A percentile compares a stretch with the other conserved stretches of the same genome.
phyloP scores from a whole-genome alignment of 2,888 invertebrate species.

The Plutella xylostella region DNA sequence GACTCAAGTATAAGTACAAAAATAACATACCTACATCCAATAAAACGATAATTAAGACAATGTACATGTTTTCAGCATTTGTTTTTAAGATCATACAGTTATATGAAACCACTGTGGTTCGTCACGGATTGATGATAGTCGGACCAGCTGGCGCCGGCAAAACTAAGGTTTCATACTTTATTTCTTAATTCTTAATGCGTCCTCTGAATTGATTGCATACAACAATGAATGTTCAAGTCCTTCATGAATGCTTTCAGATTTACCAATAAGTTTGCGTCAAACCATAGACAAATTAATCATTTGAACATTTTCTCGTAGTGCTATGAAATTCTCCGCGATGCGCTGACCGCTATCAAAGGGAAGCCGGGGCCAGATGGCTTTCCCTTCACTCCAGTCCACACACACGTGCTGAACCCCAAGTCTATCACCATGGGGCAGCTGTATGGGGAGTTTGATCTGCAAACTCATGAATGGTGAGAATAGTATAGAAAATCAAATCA shows the following conservation, averaged over 20 bases:
- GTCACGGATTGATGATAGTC: conserved; percentile 87
- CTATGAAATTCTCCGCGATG: conserved; percentile 74
- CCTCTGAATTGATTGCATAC: no score
- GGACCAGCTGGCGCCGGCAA: conserved; percentile 85
- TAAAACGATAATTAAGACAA: no score
- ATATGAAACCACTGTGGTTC: conserved; percentile 84
- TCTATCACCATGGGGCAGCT: conserved; percentile 87
- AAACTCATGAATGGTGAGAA: conserved; percentile 84
- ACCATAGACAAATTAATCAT: no score
- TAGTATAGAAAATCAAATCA: no score
- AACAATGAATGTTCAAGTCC: no score
- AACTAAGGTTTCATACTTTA: conserved; percentile 72
- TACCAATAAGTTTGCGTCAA: no score
- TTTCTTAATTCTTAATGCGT: no score
- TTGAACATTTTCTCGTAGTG: conserved; percentile 67
- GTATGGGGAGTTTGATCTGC: conserved; percentile 85
- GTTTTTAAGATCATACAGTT: conserved; percentile 82
- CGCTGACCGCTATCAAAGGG: conserved; percentile 75
- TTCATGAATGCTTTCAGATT: no score
- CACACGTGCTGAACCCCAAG: conserved; percentile 81
- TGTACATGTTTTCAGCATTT: conserved; percentile 66
- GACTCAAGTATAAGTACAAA: no score
- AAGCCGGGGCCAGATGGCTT: conserved; percentile 77
- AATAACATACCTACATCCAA: no score
- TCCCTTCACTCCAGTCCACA: conserved; percentile 73